Conservation (phyloP, 2,888 invertebrate genomes). For the Dastarcus helophoroides region DNA sequence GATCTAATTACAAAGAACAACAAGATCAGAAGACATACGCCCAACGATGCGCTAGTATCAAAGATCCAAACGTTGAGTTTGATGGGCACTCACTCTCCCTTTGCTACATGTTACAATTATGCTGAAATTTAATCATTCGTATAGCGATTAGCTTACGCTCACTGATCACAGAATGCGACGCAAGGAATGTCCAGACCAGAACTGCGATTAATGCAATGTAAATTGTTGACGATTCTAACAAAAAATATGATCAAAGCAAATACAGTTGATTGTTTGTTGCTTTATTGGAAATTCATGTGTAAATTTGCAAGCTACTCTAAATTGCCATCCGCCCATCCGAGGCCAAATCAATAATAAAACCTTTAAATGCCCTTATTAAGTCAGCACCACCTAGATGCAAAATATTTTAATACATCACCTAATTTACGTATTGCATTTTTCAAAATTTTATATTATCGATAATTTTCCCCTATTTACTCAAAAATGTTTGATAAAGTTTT, state of each 20-base stretch:
- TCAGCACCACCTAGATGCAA: too few species aligned
- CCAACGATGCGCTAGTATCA: conserved; percentile 28
- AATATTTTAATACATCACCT: too few species aligned
- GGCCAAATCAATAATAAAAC: too few species aligned
- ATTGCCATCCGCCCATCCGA: too few species aligned
- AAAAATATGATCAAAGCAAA: conserved; percentile 30
- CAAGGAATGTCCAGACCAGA: conserved; percentile 38
- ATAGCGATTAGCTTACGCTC: conserved; percentile 37
- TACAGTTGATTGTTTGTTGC: conserved; percentile 28
- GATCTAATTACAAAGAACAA: conserved; percentile 19
- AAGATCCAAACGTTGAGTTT: conserved; percentile 31
- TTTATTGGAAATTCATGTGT: conserved; percentile 25
- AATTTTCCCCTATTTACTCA: too few species aligned
- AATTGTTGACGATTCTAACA: conserved; percentile 36
- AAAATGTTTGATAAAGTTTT: too few species aligned
- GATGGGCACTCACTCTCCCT: conserved; percentile 20
- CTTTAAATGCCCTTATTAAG: too few species aligned
- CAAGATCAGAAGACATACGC: conserved; percentile 20
- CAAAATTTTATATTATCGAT: too few species aligned
- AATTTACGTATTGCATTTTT: too few species aligned
- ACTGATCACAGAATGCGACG: conserved; percentile 38
- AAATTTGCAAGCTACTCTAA: too few species aligned
- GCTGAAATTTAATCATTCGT: conserved; percentile 41
- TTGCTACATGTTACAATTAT: conserved; percentile 38
- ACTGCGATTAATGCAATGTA: conserved; percentile 36